Percentiles rank a stretch among this genome's conserved stretches.
Evolutionary conservation across 2,113 vertebrate genomes (phyloP).

Genomic region (Anser brachyrhynchus): DNA sequence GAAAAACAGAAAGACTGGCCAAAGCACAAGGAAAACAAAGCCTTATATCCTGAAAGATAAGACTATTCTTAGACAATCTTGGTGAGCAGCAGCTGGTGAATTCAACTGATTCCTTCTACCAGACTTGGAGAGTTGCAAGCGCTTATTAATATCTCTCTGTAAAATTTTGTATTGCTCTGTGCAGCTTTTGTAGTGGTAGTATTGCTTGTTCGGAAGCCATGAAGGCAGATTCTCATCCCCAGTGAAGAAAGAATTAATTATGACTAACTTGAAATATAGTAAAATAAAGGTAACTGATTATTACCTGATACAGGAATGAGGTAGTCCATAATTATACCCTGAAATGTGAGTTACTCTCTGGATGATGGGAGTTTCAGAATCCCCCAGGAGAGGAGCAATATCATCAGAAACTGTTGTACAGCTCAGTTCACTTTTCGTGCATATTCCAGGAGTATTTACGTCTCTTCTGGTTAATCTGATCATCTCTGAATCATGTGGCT

Average conservation of each 20-base stretch:
- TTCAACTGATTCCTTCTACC: conserved; percentile 29
- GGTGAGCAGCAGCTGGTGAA: conserved; percentile 36
- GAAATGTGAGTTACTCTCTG: conserved; percentile 79
- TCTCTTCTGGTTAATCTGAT: conserved; percentile 34
- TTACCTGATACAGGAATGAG: conserved; percentile 81
- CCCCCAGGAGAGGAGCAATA: conserved; percentile 56
- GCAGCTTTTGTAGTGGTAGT: background rate
- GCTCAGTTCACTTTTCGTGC: conserved; percentile 38
- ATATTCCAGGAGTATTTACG: background rate
- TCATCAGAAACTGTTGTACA: conserved; percentile 36
- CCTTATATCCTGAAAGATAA: background rate
- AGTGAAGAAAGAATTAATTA: background rate
- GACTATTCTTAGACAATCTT: conserved; percentile 30
- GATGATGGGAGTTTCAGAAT: conserved; percentile 72
- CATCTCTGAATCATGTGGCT: conserved; percentile 45
- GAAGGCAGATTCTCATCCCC: background rate
- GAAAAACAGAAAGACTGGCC: background rate
- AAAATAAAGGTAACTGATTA: conserved; percentile 11
- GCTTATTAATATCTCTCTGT: background rate
- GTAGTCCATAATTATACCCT: conserved; percentile 89
- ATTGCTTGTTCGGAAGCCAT: background rate
- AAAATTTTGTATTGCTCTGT: background rate
- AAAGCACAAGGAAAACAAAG: background rate
- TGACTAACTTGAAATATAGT: background rate
- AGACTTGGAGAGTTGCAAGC: background rate